Evolutionary conservation across 2,888 invertebrate genomes (phyloP), one percentile per base, ranked within the genome.

Genomic region (Euplagia quadripunctaria): DNA sequence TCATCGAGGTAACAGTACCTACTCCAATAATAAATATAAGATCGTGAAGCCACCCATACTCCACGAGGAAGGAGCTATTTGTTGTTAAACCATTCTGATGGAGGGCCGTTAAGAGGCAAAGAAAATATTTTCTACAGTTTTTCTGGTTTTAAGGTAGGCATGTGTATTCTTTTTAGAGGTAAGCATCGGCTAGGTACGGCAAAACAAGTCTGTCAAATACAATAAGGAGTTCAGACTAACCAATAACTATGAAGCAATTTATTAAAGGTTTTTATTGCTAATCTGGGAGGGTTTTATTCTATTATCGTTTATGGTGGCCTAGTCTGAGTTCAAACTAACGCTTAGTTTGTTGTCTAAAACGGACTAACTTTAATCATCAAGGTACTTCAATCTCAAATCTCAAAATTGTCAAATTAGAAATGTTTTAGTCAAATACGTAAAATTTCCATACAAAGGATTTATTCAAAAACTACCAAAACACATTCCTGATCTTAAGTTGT

Each of bases 1-100:
- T 74, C 71, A 66, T 64, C 55, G 31, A 63, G n/a, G 41, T 70
- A 64, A 42, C 55, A 43, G 68, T 68, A 58, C 31, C 31, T 31
- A 31, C 42, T 20, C 31, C 9, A 31, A 31, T 16, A 11, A 41
- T 9, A 41, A 31, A 51, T 51, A 49, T 51, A 31, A 66, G 20
- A 66, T 51, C 17, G 49, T 51, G 31, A 9, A 66, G 49, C 31
- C 49, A 31, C 20, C 31, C 49, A 51, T 31, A 49, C 31, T 12
- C 49, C 9, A 46, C 20, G 20, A 61, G 12, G 4, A 20, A 58
- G 5, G 20, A 61, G 58, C 58, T 61, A 61, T 61, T 20, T 61
- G 31, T 61, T 61, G 58, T 31, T 1, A 31, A 31, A 61, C 31
- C 31, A 20, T 61, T 61, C 20, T 31, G 31, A 14, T 12, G 6